Evolutionary conservation across 2,113 vertebrate species (phyloP), one percentile per base, ranked within the genome.

Genomic region (Laticauda laticaudata): DNA sequence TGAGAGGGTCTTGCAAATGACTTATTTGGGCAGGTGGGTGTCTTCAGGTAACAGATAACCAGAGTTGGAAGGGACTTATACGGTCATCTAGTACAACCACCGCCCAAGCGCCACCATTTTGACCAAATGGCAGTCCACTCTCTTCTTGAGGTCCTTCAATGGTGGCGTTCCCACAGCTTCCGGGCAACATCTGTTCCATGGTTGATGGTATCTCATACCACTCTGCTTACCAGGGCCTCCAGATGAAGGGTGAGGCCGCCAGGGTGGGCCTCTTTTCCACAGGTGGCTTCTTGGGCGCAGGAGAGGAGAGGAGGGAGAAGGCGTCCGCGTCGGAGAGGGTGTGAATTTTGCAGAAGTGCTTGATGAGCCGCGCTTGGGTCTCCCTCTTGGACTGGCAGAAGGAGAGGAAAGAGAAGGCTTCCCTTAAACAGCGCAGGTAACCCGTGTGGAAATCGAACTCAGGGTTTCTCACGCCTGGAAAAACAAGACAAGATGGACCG

Each of bases 211-310:
- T 48, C 48, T 48, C 48, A 48, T 1, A 5, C 20, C 11, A 20
- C 85, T 92, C n/a, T 88, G 39, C 85, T 97, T 98, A 98, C 98
- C 98, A 99, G 0, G 98, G 98, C 95, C 98, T 98, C 98, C 98
- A 99, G 93, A 99, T 95, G 0, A 97, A 15, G 0, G 94, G 95
- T 9, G 91, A 2, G 3, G 5, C 53, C 29, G 90, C 0, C 0
- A 90, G 57, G 10, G n/a, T 51, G 59, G 7, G 94, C 93, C 95
- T 96, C 87, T 96, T 96, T 59, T 86, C 86, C 0, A 94, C 94
- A 0, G n/a, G 0, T 85, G 96, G 96, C 95, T 97, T 97, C 93
- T 97, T 95, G 94, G 94, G 54, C 0, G 55, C 26, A n/a, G 56
- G 59, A 21, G 92, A 94, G 54, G 96, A 92, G 0, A 90, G 91